These are phyloP conservation scores for Pygoscelis antarcticus DNA, from an alignment of 2,113 vertebrate genomes.

Conservation along the genomic window DNA sequence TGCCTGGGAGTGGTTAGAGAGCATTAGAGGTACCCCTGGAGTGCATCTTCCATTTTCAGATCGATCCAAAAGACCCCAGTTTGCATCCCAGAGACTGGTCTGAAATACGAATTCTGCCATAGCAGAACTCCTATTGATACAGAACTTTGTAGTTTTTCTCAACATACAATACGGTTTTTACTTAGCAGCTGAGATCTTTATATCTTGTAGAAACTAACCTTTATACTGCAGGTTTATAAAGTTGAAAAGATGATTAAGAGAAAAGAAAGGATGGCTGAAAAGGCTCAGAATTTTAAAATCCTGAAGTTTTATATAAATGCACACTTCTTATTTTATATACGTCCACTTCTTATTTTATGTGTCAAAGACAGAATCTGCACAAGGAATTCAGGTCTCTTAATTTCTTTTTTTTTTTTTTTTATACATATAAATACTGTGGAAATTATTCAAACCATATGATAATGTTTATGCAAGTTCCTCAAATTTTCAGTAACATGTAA, in stretches of 20 bases:
- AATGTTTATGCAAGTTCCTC: neutral
- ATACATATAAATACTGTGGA: neutral
- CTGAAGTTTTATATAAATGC: neutral
- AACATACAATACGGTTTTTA: neutral
- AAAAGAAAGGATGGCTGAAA: neutral
- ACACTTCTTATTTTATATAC: neutral
- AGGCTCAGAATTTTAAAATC: neutral
- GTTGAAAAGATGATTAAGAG: neutral
- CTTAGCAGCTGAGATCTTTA: neutral
- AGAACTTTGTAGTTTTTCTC: neutral
- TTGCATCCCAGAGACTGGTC: neutral
- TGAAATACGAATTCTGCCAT: neutral
- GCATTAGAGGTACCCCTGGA: neutral
- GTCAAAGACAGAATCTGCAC: neutral
- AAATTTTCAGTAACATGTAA: neutral
- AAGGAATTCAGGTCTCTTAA: neutral
- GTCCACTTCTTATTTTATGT: neutral
- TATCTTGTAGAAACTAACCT: neutral
- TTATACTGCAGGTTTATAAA: neutral
- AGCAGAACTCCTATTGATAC: neutral
- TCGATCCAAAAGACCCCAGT: neutral
- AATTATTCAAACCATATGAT: neutral
- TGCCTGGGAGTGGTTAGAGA: neutral
- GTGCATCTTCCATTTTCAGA: neutral
- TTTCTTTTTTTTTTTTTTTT: too few species aligned